A percentile compares a stretch with the other conserved stretches of the same genome.
Evolutionary conservation across 2,797 vertebrate genomes (phyloP).

Genomic region (Spondyliosoma cantharus): DNA sequence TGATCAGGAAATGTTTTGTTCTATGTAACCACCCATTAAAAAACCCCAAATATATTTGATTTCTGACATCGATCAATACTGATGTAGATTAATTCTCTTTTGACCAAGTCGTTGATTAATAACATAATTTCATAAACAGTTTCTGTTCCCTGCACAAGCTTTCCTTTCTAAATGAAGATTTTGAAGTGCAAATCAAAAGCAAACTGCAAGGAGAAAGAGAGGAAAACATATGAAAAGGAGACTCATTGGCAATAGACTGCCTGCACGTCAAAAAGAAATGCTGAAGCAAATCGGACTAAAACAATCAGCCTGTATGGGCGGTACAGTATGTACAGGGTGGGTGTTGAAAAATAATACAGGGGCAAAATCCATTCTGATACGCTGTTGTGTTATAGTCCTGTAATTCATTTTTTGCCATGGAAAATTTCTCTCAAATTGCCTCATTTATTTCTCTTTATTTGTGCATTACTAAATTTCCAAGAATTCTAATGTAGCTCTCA

Average conservation of each 20-base stretch:
- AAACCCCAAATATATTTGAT: no score
- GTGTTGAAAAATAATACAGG: not conserved
- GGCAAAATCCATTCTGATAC: constrained; percentile 40
- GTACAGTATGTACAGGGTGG: constrained; percentile 12
- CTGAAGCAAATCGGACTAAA: not conserved
- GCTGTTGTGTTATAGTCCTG: not conserved
- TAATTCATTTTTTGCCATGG: not conserved
- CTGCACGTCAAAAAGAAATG: constrained; percentile 11
- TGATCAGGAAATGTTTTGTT: no score
- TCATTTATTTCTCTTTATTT: not conserved
- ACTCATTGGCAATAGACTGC: not conserved
- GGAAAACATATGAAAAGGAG: not conserved
- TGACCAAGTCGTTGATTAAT: not conserved
- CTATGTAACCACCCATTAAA: no score
- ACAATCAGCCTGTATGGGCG: not conserved
- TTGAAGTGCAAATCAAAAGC: constrained; percentile 44
- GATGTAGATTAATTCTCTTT: not conserved
- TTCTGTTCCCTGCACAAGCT: not conserved
- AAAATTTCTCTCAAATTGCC: not conserved
- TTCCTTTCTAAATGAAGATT: constrained; percentile 1
- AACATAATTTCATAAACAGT: not conserved
- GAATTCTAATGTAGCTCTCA: not conserved
- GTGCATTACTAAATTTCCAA: not conserved
- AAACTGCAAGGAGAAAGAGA: not conserved
- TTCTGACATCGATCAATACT: no score